phyloP scores from a whole-genome alignment of 2,888 invertebrate species.

The Ectemnius cavifrons region DNA sequence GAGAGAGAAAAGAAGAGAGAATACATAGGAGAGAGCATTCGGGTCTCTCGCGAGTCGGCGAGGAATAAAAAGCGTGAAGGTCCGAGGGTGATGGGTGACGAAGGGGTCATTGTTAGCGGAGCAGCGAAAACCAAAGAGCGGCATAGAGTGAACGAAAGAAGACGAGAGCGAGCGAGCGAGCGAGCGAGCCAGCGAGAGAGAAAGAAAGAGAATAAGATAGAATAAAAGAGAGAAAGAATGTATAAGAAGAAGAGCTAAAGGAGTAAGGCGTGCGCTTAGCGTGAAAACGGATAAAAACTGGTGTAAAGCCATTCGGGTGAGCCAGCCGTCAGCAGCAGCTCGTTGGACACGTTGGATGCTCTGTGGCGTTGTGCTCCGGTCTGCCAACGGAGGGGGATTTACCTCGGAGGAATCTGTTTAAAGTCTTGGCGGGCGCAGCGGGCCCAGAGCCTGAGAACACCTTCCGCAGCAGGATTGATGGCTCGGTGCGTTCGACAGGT shows the following conservation, averaged over 20 bases:
- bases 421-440: conserved; percentile 73
- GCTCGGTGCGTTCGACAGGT: neutral
- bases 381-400: conserved; percentile 60
- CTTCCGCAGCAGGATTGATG: conserved; percentile 8
- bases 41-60: neutral
- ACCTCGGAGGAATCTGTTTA: conserved; percentile 76
- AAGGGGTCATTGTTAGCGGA: neutral
- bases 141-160: neutral
- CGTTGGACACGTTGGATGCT: conserved; percentile 55
- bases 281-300: conserved; percentile 9
- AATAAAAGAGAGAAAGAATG: neutral
- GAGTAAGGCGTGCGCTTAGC: conserved; percentile 27
- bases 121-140: neutral
- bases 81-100: neutral
- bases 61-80: neutral
- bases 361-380: conserved; percentile 47
- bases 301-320: conserved; percentile 64
- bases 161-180: neutral
- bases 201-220: neutral
- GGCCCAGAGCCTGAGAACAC: conserved; percentile 58
- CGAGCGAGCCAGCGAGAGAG: neutral
- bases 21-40: neutral
- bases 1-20: no score
- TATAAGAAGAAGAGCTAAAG: neutral
- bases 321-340: conserved; percentile 54